Evolutionary conservation across 1,140 invertebrate species (phyloP), one percentile per base, ranked within the genome.

Genomic region (Leptinotarsa undecemlineata): DNA sequence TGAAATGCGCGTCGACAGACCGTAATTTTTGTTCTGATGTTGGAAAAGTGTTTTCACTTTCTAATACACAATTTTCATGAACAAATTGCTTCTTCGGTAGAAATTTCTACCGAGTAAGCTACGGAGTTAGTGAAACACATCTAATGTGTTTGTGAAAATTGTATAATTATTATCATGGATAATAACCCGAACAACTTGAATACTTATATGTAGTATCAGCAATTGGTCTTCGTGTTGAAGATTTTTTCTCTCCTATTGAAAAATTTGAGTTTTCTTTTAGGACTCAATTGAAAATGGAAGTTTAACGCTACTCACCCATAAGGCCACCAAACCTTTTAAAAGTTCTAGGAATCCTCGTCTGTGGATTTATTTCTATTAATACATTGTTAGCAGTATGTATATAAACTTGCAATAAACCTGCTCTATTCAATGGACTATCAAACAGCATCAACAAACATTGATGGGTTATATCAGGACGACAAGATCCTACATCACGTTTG

Each of bases 291-390:
- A 8, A 26, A 15, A 5, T 19, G 4, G 1, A 26, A 64, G 8
- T 19, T 19, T 64, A 64, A 64, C 15, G n/a, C 13, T 4, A 68
- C 15, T 86, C 90, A 97, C 96, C 96, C 92, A 99, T 99, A 19
- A 99, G 86, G 61, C 97, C 98, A 83, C 97, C 96, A 90, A 99
- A 99, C 83, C 98, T 89, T 84, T 99, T 98, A 84, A 98, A 99
- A 15, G 98, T 99, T 81, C 98, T 90, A 1, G 98, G 98, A 84
- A 99, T 98, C 83, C 98, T 91, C 11, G 97, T 99, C 86, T 99
- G 97, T 63, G 98, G 98, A 88, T 98, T 97, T 23, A 99, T 92
- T 92, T 99, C 97, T 82, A 99, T 99, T 0, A 99, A 87, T 62
- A 99, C 96, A 91, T 99, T 99, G 83, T 96, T 85, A 81, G 93